phyloP scores from a whole-genome alignment of 1,140 invertebrate species.

The Tetramorium parvispinum region DNA sequence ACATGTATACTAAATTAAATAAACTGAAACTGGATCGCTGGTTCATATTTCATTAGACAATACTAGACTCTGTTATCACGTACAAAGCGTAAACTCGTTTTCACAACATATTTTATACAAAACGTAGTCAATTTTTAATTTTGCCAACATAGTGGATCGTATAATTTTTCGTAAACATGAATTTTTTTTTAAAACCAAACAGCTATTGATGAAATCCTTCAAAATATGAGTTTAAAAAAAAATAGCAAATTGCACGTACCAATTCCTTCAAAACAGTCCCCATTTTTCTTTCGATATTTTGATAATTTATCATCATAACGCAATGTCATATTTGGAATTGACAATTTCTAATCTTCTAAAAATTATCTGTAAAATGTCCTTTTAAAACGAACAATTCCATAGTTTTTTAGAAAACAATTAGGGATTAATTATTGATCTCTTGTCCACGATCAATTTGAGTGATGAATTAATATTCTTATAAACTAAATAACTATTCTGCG shows the following conservation, averaged over 20 bases:
- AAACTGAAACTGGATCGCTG: background rate
- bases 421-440: too few relatives aligned
- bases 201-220: background rate
- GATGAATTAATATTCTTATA: background rate
- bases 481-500: background rate
- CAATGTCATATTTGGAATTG: background rate
- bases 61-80: background rate
- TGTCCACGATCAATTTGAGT: background rate
- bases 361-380: background rate
- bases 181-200: background rate
- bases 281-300: background rate
- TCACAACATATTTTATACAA: conserved; percentile 1
- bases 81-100: background rate
- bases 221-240: background rate
- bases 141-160: background rate
- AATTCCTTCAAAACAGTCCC: background rate
- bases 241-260: background rate
- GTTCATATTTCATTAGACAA: background rate
- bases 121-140: conserved; percentile 9
- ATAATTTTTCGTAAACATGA: conserved; percentile 19
- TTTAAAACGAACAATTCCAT: background rate
- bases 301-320: background rate
- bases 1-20: background rate
- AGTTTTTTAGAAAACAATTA: background rate
- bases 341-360: background rate